Evolutionary conservation across 2,888 invertebrate genomes (phyloP).

Genomic region (Tenthredo distinguenda): DNA sequence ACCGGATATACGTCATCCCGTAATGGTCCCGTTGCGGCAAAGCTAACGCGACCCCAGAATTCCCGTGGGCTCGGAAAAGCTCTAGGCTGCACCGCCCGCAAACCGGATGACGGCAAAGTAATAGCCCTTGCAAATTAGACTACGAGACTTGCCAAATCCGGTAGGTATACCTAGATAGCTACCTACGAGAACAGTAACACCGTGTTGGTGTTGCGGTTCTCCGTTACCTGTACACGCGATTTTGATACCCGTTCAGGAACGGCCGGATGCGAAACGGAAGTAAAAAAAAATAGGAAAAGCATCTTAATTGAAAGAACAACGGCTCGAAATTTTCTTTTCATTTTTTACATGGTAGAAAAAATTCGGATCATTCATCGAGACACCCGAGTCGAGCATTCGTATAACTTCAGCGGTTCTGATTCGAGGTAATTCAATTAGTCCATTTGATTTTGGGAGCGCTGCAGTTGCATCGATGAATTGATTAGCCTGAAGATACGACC

Average conservation of each 20-base stretch:
- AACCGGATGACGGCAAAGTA: conserved; percentile 46
- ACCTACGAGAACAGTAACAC: conserved; percentile 11
- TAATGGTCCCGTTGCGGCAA: conserved; percentile 72
- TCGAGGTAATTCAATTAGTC: background rate
- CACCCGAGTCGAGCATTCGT: too few relatives aligned
- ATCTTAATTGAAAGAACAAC: background rate
- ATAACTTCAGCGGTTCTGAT: background rate
- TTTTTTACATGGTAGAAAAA: too few relatives aligned
- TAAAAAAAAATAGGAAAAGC: background rate
- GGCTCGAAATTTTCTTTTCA: too few relatives aligned
- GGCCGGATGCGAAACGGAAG: background rate
- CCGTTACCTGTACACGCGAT: background rate
- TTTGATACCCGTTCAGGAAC: background rate
- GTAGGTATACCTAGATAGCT: background rate
- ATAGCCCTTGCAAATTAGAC: conserved; percentile 49
- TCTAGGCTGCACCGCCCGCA: conserved; percentile 33
- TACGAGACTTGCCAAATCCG: conserved; percentile 30
- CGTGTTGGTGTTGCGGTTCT: conserved; percentile 31
- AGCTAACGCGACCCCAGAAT: conserved; percentile 61
- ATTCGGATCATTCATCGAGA: too few relatives aligned
- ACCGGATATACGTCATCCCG: conserved; percentile 70
- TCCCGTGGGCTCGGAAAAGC: conserved; percentile 48
- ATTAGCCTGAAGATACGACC: background rate
- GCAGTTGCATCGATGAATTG: background rate
- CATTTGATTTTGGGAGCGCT: background rate